phyloP scores from a whole-genome alignment of 2,888 invertebrate genomes.

The Conomelus anceps region DNA sequence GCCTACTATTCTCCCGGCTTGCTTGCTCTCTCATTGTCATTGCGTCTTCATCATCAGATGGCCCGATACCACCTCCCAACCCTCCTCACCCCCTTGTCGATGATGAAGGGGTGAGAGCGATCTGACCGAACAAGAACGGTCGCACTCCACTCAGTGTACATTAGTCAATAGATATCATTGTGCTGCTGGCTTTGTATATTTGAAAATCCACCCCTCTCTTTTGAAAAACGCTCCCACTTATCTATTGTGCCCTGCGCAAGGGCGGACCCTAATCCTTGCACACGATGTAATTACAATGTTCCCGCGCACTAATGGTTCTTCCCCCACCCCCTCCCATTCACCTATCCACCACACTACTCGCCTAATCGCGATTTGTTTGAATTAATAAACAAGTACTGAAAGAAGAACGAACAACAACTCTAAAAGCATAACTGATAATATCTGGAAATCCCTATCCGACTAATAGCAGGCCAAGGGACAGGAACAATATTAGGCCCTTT shows the following conservation, averaged over 20 bases:
- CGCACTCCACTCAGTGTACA: neutral
- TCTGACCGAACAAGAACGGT: neutral
- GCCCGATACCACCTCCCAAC: neutral
- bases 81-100: neutral
- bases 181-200: slow-evolving; percentile 7
- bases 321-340: too few relatives aligned
- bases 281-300: slow-evolving; percentile 14
- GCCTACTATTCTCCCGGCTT: neutral
- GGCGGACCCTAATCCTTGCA: neutral
- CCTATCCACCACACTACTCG: neutral
- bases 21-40: neutral
- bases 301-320: slow-evolving; percentile 6
- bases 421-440: slow-evolving; percentile 14
- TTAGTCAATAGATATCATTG: slow-evolving; percentile 14
- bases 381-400: slow-evolving; percentile 7
- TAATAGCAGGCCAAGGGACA: neutral
- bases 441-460: slow-evolving; percentile 6
- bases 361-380: slow-evolving; percentile 7
- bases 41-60: neutral
- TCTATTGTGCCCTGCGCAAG: slow-evolving; percentile 4
- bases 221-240: slow-evolving; percentile 12
- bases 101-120: neutral
- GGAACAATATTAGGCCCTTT: neutral
- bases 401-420: neutral
- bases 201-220: slow-evolving; percentile 3